These are phyloP conservation scores for Sus scrofa DNA, from an alignment of 2,113 vertebrate genomes.

Conservation along the genomic window DNA sequence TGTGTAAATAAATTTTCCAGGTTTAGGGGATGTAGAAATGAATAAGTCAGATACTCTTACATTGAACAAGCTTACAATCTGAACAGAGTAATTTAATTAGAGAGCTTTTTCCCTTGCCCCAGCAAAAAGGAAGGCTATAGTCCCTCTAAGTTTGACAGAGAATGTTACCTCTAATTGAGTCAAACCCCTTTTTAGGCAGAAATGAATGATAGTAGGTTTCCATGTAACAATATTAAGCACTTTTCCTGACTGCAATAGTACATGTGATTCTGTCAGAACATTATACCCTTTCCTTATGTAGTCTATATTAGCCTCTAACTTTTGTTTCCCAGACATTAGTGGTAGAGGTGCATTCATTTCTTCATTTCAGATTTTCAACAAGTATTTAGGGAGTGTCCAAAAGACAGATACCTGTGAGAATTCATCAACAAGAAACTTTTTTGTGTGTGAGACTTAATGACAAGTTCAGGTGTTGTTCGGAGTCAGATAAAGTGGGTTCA, in stretches of 20 bases:
- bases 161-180: neutral
- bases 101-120: neutral
- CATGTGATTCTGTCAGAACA: neutral
- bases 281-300: neutral
- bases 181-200: neutral
- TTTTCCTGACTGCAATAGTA: neutral
- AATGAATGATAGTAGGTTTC: neutral
- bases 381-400: neutral
- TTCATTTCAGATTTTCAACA: neutral
- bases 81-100: neutral
- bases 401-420: neutral
- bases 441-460: neutral
- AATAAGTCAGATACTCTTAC: neutral
- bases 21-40: neutral
- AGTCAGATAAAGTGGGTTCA: neutral
- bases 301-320: neutral
- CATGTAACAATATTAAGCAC: neutral
- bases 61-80: neutral
- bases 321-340: neutral
- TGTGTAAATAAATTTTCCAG: neutral
- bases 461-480: neutral
- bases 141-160: neutral
- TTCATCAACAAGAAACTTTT: neutral
- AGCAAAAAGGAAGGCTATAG: neutral
- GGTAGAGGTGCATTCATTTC: neutral